Evolutionary conservation across 1,140 invertebrate species (phyloP).

Genomic region (Archivesica marissinica): DNA sequence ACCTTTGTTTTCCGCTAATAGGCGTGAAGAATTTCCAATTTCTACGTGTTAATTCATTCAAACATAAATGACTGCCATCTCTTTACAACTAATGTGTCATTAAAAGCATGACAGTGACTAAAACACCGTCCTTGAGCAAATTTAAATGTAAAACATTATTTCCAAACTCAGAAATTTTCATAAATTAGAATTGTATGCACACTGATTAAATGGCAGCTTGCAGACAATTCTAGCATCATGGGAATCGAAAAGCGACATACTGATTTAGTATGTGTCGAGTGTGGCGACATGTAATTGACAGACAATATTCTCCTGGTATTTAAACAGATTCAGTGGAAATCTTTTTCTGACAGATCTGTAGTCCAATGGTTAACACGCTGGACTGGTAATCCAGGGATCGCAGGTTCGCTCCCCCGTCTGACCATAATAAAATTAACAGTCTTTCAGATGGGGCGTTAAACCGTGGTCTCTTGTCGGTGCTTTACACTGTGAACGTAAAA

Average conservation of each 20-base stretch:
- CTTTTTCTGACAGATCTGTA: too few relatives aligned
- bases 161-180: neutral
- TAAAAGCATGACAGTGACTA: neutral
- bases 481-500: too few relatives aligned
- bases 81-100: neutral
- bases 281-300: neutral
- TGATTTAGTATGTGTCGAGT: neutral
- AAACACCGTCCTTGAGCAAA: neutral
- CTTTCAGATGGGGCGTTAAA: too few relatives aligned
- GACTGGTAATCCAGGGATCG: too few relatives aligned
- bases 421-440: too few relatives aligned
- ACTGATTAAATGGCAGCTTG: neutral
- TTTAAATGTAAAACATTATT: neutral
- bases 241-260: neutral
- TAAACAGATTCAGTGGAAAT: too few relatives aligned
- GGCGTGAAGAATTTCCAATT: slow-evolving; percentile 7
- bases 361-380: too few relatives aligned
- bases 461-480: too few relatives aligned
- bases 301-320: too few relatives aligned
- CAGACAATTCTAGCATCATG: neutral
- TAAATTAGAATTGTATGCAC: slow-evolving; percentile 2
- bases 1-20: neutral
- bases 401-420: too few relatives aligned
- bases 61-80: neutral
- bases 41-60: neutral